Percentiles rank a stretch among this genome's conserved stretches.
Evolutionary conservation across 2,797 vertebrate genomes (phyloP).

Genomic region (Sebastes minor): DNA sequence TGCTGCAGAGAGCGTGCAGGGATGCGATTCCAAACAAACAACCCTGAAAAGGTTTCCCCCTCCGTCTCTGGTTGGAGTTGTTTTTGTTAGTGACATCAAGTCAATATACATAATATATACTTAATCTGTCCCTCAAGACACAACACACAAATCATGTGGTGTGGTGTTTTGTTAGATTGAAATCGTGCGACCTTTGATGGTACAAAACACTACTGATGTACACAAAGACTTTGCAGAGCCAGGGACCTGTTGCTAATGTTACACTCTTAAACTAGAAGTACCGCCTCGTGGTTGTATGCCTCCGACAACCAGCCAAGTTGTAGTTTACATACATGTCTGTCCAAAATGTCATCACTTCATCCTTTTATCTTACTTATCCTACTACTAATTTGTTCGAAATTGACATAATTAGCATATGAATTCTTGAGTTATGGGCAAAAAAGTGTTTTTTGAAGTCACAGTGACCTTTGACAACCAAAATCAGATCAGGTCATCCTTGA

Average conservation of each 20-base stretch:
- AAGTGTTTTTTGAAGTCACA: too few species aligned
- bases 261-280: not conserved
- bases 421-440: too few species aligned
- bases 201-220: not conserved
- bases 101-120: not conserved
- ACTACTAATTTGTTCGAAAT: too few species aligned
- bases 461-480: too few species aligned
- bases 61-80: not conserved
- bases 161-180: not conserved
- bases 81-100: slow-evolving; percentile 11
- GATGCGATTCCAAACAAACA: slow-evolving; percentile 5
- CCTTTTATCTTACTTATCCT: too few species aligned
- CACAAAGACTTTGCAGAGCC: not conserved
- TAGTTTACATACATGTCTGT: too few species aligned
- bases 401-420: too few species aligned
- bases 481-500: too few species aligned
- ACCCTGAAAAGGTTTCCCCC: not conserved
- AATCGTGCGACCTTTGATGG: not conserved
- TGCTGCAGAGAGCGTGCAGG: slow-evolving; percentile 1
- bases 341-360: too few species aligned
- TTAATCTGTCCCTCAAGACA: not conserved
- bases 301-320: too few species aligned
- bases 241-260: not conserved
- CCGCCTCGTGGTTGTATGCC: too few species aligned
- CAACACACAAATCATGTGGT: not conserved